phyloP scores from a whole-genome alignment of 2,113 vertebrate genomes.

The Lepus europaeus region DNA sequence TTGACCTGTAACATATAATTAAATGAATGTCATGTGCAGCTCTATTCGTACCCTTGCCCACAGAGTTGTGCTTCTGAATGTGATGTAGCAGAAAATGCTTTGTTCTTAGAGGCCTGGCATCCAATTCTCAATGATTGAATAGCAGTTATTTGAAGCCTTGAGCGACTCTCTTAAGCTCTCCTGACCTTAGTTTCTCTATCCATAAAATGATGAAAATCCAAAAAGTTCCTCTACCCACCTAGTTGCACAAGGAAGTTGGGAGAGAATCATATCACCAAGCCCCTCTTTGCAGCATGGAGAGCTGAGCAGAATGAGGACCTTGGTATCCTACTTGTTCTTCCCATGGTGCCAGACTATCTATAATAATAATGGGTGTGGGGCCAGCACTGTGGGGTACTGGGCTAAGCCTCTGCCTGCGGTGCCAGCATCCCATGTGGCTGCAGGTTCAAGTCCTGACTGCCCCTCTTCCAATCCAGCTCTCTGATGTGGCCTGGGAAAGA shows the following conservation, averaged over 20 bases:
- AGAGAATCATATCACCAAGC: neutral
- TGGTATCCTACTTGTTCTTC: neutral
- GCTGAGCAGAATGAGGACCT: constrained; percentile 21
- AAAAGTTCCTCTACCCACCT: neutral
- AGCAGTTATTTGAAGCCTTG: neutral
- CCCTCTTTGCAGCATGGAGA: neutral
- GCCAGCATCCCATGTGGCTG: no score
- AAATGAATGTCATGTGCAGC: neutral
- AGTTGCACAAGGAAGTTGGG: neutral
- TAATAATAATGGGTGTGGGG: no score
- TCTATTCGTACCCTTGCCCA: constrained; percentile 2
- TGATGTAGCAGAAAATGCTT: neutral
- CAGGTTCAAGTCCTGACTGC: no score
- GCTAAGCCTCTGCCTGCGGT: no score
- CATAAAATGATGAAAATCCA: neutral
- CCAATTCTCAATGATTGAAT: neutral
- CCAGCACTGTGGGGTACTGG: no score
- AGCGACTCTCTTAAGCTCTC: neutral
- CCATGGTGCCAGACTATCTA: neutral
- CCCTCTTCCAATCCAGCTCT: no score
- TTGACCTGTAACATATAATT: constrained; percentile 23
- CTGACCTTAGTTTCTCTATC: constrained; percentile 9
- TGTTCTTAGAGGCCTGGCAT: neutral
- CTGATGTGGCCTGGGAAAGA: no score
- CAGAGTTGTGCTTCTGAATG: neutral